Base-by-base conservation (phyloP, 1,140 invertebrate genomes). In the Pseudomyrmex cubaensis region DNA sequence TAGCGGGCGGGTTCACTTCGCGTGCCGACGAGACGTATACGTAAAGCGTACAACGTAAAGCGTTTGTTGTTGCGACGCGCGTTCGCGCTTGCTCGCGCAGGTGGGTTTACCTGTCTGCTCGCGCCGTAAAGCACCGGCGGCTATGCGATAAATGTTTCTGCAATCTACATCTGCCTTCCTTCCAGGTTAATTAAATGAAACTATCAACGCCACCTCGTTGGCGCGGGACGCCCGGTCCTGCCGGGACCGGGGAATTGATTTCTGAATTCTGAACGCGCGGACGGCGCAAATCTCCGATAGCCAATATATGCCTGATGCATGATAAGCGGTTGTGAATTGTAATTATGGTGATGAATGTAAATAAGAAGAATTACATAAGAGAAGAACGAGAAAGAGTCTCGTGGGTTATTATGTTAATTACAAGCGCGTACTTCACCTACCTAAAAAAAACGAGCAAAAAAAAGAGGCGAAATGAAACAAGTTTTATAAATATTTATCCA, bases 181-280 rank as follows among this genome's bases (percentile, higher is more conserved):
- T 48, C 20, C 57, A 22, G 64, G 22, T 87, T 85, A 85, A 87
- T 85, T 76, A 85, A 87, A 87, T 85, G 76, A 85, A 82, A 85
- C 50, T 75, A 44, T 63, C 52, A 72, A 70, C 4, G 5, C 50
- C 50, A 82, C 15, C 12, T 72, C 25, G 48, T 22, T 35, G 35
- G 35, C 54, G 17, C 52, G 66, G 46, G 80, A 54, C 56, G 25
- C 50, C 22, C 52, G 20, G 20, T 10, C 12, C 0, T n/a, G 13
- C 9, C 12, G 20, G 12, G 73, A 35, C 35, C 35, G 67, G 20
- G 17, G 48, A 35, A 86, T 86, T 63, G 61, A 76, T 76, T 76
- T 64, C 52, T 76, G 22, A 76, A 76, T 64, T 76, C n/a, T n/a
- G 22, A 61, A 5, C 22, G 25, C 15, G n/a, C 25, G 25, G 2